Base-by-base conservation (phyloP, 2,888 invertebrate genomes). In the Lamproptera curius region DNA sequence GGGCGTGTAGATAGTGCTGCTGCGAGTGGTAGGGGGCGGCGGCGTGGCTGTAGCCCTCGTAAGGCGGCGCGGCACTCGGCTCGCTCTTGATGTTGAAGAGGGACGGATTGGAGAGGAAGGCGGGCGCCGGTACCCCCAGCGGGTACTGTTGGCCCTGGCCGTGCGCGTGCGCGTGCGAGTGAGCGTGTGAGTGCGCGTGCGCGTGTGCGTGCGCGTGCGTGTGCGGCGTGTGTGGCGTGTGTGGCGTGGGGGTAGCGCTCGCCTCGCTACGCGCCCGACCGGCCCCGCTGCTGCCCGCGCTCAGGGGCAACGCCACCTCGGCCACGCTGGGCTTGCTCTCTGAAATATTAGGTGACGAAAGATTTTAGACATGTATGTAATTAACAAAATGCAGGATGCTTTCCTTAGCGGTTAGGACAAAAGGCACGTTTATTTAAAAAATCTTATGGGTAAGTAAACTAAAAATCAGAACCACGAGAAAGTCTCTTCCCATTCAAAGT, bases 1-100 rank as follows among this genome's bases (percentile, higher is more conserved):
- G 73, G 17, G 90, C 89, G 65, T 90, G 90, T 56, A 90, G 70
- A 63, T 90, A 90, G 62, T 90, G 90, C 46, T 81, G 88, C 56
- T 90, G 90, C 49, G 75, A 76, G 73, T 80, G 84, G 65, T 77
- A 82, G 58, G 75, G 82, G 36, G 59, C 60, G 51, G 49, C 46
- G 20, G 55, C 56, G 52, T 71, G 58, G 46, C 72, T 55, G 67
- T 77, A 80, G 26, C 62, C 63, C 55, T 76, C 80, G 67, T 76
- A 82, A 44, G 63, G 62, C 53, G 61, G 53, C 52, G 73, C 62
- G 46, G 72, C 67, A 62, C 65, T 72, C 46, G 82, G 87, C 70
- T 83, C 83, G 70, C 80, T 84, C 73, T 85, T 88, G 73, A 85
- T 83, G 70, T 76, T 85, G 74, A 84, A 85, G 50, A 81, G 70